Percentiles rank a stretch among this genome's conserved stretches.
These are phyloP conservation scores for Pelosia muscerda DNA, from an alignment of 2,888 invertebrate species.

Conservation along the genomic window DNA sequence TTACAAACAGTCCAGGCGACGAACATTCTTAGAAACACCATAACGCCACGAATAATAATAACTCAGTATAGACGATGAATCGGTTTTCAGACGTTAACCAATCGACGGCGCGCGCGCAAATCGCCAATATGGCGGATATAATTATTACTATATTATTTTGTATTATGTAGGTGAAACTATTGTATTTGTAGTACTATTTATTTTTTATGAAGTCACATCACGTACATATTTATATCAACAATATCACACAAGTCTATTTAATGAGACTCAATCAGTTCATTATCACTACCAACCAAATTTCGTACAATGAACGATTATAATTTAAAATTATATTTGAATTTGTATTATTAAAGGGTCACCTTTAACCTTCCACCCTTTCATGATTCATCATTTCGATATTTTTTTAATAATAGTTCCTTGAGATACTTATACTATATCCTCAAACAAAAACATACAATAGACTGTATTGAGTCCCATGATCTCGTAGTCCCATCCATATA, in stretches of 20 bases:
- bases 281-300: neutral
- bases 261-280: neutral
- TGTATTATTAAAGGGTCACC: no score
- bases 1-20: constrained; percentile 71
- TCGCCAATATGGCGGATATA: constrained; percentile 70
- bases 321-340: no score
- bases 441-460: neutral
- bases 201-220: constrained; percentile 40
- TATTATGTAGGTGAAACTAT: constrained; percentile 48
- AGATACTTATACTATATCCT: neutral
- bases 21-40: constrained; percentile 74
- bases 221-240: constrained; percentile 28
- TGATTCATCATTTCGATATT: neutral
- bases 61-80: constrained; percentile 61
- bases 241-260: neutral
- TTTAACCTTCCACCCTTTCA: neutral
- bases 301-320: neutral
- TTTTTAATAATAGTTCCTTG: neutral
- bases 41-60: constrained; percentile 70
- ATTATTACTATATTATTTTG: constrained; percentile 49
- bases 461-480: no score
- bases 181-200: constrained; percentile 36
- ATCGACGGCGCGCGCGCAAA: constrained; percentile 61
- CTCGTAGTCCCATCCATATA: constrained; percentile 5
- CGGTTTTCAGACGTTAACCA: constrained; percentile 67